These are phyloP conservation scores for Balanococcus diminutus DNA, from an alignment of 2,888 invertebrate species.

Conservation along the genomic window DNA sequence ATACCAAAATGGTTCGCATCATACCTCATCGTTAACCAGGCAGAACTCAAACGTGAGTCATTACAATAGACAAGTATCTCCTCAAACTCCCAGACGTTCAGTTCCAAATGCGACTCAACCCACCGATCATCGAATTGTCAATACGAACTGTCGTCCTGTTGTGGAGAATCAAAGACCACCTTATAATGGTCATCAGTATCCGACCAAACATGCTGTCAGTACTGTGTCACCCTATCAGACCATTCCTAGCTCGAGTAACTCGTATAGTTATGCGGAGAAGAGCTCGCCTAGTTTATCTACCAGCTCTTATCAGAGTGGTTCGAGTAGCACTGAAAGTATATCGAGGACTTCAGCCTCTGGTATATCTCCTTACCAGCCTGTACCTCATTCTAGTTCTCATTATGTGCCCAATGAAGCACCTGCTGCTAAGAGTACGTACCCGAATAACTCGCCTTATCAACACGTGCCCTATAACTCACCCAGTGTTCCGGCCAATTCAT, in stretches of 20 bases:
- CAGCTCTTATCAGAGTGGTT: background rate
- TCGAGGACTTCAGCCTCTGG: slow-evolving; percentile 8
- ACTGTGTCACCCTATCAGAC: slow-evolving; percentile 59
- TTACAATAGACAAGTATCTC: slow-evolving; percentile 36
- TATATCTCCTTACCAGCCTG: slow-evolving; percentile 38
- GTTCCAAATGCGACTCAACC: background rate
- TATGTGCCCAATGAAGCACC: background rate
- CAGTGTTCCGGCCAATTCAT: background rate
- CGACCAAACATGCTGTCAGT: slow-evolving; percentile 13
- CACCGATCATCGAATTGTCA: background rate
- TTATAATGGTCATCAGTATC: background rate
- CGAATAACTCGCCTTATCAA: slow-evolving; percentile 26
- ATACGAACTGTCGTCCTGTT: background rate
- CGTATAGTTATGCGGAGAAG: slow-evolving; percentile 52
- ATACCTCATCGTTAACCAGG: slow-evolving; percentile 26
- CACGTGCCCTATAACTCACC: slow-evolving; percentile 19
- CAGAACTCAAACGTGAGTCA: slow-evolving; percentile 35
- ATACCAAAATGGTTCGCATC: background rate
- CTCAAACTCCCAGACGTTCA: background rate
- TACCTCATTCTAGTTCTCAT: slow-evolving; percentile 29
- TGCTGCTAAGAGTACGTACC: background rate
- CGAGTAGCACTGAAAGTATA: background rate
- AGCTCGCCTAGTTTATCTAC: background rate
- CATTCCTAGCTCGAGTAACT: slow-evolving; percentile 59
- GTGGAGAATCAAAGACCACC: background rate